Evolutionary conservation across 2,888 invertebrate genomes (phyloP).

Genomic region (Tortrix viridana): DNA sequence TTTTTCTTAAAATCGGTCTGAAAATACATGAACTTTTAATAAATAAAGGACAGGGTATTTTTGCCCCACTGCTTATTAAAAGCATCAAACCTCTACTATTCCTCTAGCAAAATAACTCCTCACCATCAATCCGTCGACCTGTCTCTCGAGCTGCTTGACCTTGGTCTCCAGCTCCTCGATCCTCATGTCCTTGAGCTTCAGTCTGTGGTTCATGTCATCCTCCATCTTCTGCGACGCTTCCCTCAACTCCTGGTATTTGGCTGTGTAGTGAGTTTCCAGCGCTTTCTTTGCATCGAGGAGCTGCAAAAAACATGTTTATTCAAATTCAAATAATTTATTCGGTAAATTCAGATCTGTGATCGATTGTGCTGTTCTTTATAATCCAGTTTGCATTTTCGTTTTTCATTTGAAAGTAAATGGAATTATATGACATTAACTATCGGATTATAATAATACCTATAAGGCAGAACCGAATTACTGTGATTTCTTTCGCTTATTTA

Average conservation of each 20-base stretch:
- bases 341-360: no score
- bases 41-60: no score
- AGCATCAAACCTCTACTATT: no score
- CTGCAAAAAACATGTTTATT: conserved; percentile 47
- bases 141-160: conserved; percentile 66
- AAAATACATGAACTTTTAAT: conserved; percentile 40
- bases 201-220: conserved; percentile 82
- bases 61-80: no score
- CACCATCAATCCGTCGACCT: conserved; percentile 68
- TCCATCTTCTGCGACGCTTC: conserved; percentile 84
- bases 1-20: conserved; percentile 68
- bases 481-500: no score
- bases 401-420: no score
- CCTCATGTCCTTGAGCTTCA: conserved; percentile 75
- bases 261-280: conserved; percentile 83
- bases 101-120: not conserved
- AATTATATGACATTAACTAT: no score
- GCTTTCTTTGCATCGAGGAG: conserved; percentile 84
- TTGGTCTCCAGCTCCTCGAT: conserved; percentile 72
- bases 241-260: conserved; percentile 83
- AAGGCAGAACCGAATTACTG: no score
- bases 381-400: no score
- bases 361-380: no score
- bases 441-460: no score
- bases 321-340: no score